Percentiles rank a stretch among this genome's conserved stretches.
These are phyloP conservation scores for Tarsius wallacei DNA, from an alignment of 2,797 vertebrate genomes.

Conservation along the genomic window DNA sequence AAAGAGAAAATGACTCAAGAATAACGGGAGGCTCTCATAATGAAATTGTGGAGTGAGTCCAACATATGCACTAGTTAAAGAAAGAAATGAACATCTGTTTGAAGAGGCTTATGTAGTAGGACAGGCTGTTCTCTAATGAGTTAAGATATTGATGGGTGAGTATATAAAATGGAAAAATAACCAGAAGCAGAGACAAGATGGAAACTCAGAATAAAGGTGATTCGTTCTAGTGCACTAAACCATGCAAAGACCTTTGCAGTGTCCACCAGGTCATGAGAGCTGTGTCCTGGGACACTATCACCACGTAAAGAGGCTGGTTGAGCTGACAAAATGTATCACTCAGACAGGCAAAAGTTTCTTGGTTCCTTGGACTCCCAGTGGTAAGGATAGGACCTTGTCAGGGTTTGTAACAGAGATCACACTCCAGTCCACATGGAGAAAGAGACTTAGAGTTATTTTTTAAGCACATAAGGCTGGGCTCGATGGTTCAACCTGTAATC, in stretches of 20 bases:
- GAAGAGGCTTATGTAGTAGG: neutral
- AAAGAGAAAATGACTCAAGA: neutral
- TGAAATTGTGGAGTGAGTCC: neutral
- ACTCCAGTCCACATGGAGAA: neutral
- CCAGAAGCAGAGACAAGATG: neutral
- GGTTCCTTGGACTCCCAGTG: neutral
- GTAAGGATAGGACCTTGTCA: neutral
- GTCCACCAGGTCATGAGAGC: neutral
- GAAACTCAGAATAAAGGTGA: neutral
- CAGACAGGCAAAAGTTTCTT: neutral
- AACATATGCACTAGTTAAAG: neutral
- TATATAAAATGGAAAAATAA: neutral
- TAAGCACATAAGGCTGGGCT: no score
- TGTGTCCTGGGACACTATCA: neutral
- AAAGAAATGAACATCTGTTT: neutral
- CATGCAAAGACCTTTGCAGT: no score
- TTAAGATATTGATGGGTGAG: neutral
- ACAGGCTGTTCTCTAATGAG: neutral
- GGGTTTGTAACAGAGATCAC: neutral
- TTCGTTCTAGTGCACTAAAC: neutral
- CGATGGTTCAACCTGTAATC: no score
- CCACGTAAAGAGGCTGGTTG: neutral
- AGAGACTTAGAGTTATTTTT: no score
- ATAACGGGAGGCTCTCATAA: neutral
- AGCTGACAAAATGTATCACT: neutral